These are phyloP conservation scores for Amia ocellicauda DNA, from an alignment of 2,113 vertebrate species.

Conservation along the genomic window DNA sequence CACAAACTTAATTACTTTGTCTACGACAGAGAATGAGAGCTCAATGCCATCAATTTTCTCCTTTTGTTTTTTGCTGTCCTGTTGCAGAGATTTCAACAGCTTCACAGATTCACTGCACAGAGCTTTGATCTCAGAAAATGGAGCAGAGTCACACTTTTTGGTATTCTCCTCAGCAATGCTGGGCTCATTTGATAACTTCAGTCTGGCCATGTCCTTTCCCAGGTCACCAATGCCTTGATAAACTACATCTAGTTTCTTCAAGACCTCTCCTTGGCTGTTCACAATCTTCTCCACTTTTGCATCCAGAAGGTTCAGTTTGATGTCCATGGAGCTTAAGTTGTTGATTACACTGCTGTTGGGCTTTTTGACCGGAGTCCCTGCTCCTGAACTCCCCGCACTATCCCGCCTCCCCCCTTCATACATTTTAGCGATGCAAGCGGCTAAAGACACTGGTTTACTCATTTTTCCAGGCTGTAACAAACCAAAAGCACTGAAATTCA, in stretches of 20 bases:
- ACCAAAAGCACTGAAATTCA: slow-evolving; percentile 5
- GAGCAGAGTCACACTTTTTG: slow-evolving; percentile 15
- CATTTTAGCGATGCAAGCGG: slow-evolving; percentile 61
- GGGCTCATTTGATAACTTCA: slow-evolving; percentile 36
- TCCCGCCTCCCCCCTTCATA: slow-evolving; percentile 54
- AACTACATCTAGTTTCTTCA: slow-evolving; percentile 64
- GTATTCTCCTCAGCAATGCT: background rate
- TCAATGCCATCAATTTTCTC: slow-evolving; percentile 72
- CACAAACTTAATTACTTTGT: slow-evolving; percentile 68
- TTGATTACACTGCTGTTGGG: slow-evolving; percentile 35
- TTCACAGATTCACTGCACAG: slow-evolving; percentile 65
- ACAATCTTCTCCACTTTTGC: slow-evolving; percentile 74
- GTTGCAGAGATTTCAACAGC: slow-evolving; percentile 58
- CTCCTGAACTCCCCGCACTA: slow-evolving; percentile 27
- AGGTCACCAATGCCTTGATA: slow-evolving; percentile 60
- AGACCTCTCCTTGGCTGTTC: slow-evolving; percentile 66
- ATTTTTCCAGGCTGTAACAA: slow-evolving; percentile 32
- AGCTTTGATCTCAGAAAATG: slow-evolving; percentile 38
- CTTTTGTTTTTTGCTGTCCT: slow-evolving; percentile 61
- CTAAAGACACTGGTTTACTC: slow-evolving; percentile 41
- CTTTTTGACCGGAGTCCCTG: slow-evolving; percentile 36
- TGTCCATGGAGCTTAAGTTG: slow-evolving; percentile 62
- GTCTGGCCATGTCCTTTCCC: slow-evolving; percentile 56
- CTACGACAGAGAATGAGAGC: slow-evolving; percentile 63
- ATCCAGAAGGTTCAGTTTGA: slow-evolving; percentile 64